phyloP scores from a whole-genome alignment of 2,113 vertebrate species.

The Monopterus albus region DNA sequence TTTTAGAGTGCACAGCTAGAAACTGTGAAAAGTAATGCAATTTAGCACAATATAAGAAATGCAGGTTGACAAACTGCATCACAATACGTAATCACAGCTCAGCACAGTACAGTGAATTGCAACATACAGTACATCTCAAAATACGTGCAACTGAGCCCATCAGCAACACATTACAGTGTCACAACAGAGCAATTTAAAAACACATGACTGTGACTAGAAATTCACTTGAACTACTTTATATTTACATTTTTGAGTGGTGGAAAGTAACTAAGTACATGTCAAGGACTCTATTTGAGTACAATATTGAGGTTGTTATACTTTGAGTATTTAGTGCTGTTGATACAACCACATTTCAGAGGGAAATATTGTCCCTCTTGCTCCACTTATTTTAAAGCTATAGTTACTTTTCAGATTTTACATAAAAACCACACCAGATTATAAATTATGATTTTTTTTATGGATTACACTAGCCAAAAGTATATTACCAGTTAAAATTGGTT shows the following conservation, averaged over 20 bases:
- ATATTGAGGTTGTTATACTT: neutral
- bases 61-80: conserved; percentile 20
- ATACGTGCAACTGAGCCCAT: neutral
- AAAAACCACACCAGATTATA: no score
- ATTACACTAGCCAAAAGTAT: no score
- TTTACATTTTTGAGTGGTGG: neutral
- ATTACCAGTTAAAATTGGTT: no score
- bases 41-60: neutral
- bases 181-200: conserved; percentile 22
- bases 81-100: neutral
- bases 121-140: conserved; percentile 26
- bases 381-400: neutral
- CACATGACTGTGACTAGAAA: neutral
- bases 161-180: conserved; percentile 9
- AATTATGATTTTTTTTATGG: no score
- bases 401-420: neutral
- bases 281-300: neutral
- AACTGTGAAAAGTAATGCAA: neutral
- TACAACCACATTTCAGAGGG: no score
- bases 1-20: neutral
- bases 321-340: no score
- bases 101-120: conserved; percentile 12
- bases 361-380: no score
- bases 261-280: neutral
- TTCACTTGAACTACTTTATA: neutral